Evolutionary conservation across 2,113 vertebrate genomes (phyloP).

Genomic region (Willisornis vidua): DNA sequence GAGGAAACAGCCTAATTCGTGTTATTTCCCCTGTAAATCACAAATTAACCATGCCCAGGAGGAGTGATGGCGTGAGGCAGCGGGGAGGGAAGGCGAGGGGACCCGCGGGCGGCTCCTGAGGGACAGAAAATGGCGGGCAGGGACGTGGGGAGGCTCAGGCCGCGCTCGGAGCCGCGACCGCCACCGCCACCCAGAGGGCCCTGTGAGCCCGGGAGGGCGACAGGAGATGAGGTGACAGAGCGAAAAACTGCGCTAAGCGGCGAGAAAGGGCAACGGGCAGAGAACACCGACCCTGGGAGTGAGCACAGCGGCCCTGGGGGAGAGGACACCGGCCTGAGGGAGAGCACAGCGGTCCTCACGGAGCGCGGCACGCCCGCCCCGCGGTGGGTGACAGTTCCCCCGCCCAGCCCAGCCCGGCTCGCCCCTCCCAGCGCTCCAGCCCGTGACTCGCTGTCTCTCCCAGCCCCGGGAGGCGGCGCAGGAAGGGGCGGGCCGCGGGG

Average conservation of each 20-base stretch:
- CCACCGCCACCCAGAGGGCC: no score
- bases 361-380: accelerated
- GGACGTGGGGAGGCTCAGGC: neutral
- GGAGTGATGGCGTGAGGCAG: neutral
- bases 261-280: accelerated
- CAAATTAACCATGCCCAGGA: neutral
- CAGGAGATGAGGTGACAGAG: accelerated
- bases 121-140: constrained; percentile 13
- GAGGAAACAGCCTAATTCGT: neutral
- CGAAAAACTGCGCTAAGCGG: accelerated
- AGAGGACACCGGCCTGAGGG: no score
- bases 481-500: neutral
- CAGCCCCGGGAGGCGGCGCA: no score
- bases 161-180: accelerated
- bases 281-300: no score
- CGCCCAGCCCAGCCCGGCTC: no score
- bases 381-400: accelerated
- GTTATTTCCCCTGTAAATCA: neutral
- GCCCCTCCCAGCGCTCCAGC: no score
- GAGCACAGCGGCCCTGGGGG: no score
- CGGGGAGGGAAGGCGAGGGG: neutral
- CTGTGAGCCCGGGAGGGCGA: accelerated
- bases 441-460: no score
- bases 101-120: neutral
- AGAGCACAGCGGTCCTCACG: accelerated